Evolutionary conservation across 2,113 vertebrate species (phyloP).

Genomic region (Hassar affinis): DNA sequence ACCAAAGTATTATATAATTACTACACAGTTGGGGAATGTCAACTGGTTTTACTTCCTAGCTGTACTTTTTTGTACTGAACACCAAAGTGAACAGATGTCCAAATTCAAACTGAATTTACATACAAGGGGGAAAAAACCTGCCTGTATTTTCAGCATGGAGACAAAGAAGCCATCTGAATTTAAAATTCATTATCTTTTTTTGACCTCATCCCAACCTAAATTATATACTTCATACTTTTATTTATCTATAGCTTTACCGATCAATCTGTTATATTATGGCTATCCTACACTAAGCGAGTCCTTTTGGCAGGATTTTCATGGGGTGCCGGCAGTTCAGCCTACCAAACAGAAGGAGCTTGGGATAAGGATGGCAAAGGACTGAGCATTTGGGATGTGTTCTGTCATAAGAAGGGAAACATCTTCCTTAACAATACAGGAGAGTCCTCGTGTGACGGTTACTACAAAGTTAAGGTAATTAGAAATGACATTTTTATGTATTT

Average conservation of each 20-base stretch:
- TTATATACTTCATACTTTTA: background rate
- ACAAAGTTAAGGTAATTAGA: slow-evolving; percentile 80
- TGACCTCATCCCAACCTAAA: too few relatives aligned
- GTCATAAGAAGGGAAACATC: slow-evolving; percentile 79
- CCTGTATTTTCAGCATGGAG: background rate
- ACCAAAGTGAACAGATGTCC: background rate
- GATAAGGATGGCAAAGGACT: slow-evolving; percentile 90
- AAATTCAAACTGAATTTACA: background rate
- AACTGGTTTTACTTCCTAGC: background rate
- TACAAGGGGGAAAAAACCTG: background rate
- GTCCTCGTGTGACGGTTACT: slow-evolving; percentile 83
- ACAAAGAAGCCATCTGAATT: background rate
- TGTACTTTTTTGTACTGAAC: background rate
- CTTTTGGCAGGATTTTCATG: slow-evolving; percentile 83
- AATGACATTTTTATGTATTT: background rate
- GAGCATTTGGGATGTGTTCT: slow-evolving; percentile 91
- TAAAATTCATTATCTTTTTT: background rate
- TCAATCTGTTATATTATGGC: background rate
- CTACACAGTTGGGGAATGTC: background rate
- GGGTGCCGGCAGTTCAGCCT: slow-evolving; percentile 91
- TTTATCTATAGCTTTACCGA: background rate
- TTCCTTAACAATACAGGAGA: slow-evolving; percentile 80
- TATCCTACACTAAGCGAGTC: background rate
- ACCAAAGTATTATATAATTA: background rate
- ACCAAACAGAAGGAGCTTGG: slow-evolving; percentile 95